phyloP scores from a whole-genome alignment of 2,113 vertebrate species.

The Rhinogobius similis region DNA sequence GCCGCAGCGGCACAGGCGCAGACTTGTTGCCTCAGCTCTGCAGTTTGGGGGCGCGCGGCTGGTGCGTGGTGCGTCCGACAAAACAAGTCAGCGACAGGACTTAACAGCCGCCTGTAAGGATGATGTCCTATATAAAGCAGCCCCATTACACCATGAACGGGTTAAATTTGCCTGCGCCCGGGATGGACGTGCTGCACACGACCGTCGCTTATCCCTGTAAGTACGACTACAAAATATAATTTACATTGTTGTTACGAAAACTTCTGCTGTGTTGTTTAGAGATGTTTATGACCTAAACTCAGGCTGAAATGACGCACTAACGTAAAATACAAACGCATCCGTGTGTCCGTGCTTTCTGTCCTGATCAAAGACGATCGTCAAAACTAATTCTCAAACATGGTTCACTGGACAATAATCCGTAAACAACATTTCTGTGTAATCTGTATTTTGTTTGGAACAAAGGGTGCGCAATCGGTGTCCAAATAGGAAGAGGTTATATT shows the following conservation, averaged over 20 bases:
- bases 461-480: background rate
- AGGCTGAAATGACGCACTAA: no score
- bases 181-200: constrained; percentile 84
- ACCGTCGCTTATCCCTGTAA: constrained; percentile 86
- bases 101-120: constrained; percentile 68
- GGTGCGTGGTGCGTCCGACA: constrained; percentile 52
- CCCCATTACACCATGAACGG: constrained; percentile 86
- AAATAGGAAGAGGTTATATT: background rate
- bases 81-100: constrained; percentile 52
- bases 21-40: constrained; percentile 16
- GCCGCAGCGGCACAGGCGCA: constrained; percentile 1
- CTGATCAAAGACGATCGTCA: constrained; percentile 11
- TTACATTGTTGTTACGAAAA: background rate
- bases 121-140: constrained; percentile 90
- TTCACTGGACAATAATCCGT: no score
- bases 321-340: no score
- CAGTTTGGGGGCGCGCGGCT: constrained; percentile 32
- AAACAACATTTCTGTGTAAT: no score
- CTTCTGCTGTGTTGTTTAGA: background rate
- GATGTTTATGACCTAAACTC: background rate
- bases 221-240: constrained; percentile 33
- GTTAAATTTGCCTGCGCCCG: constrained; percentile 77
- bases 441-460: no score
- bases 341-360: no score
- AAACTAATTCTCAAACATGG: no score